Evolutionary conservation across 1,140 invertebrate genomes (phyloP), one percentile per base, ranked within the genome.

Genomic region (Dryas iulia): DNA sequence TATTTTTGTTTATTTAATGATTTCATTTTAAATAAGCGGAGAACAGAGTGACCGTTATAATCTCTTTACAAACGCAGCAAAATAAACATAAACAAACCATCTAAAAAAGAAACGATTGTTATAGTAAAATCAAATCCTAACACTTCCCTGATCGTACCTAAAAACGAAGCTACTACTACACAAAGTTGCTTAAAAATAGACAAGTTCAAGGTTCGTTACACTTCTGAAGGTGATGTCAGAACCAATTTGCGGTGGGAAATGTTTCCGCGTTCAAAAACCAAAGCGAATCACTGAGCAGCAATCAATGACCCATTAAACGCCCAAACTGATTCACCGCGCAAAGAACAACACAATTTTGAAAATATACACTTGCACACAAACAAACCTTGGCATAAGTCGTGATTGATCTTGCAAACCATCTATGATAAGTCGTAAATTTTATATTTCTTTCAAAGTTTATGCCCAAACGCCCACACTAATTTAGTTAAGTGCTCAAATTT

Each of bases 231-330:
- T 66, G 18, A 60, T 71, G 54, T 66, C 69, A 71, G 47, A 71
- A 66, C 6, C 26, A 47, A 47, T 59, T 66, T 52, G 63, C 21
- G 47, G 47, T 31, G 35, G 21, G 66, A 26, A 66, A 59, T 39
- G 63, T 69, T 81, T 83, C 78, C 81, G 84, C 77, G 75, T 82
- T 78, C 75, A 70, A 71, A 33, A 58, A 65, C 69, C 76, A 71
- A 70, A 76, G 57, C 75, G 77, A 81, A 81, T 81, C 72, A 71
- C 64, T 14, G 69, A 61, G 59, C 68, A 56, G 76, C 76, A 81
- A 81, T 82, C 74, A 77, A 65, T 60, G 78, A 65, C 58, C 76
- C 73, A 81, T 85, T 81, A 79, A 83, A 82, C 83, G 85, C 81
- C 85, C 81, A 87, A 81, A 69, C 77, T 70, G 73, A 68, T 79